These are phyloP conservation scores for Netelia inedita DNA, from an alignment of 2,888 invertebrate genomes.

Conservation along the genomic window DNA sequence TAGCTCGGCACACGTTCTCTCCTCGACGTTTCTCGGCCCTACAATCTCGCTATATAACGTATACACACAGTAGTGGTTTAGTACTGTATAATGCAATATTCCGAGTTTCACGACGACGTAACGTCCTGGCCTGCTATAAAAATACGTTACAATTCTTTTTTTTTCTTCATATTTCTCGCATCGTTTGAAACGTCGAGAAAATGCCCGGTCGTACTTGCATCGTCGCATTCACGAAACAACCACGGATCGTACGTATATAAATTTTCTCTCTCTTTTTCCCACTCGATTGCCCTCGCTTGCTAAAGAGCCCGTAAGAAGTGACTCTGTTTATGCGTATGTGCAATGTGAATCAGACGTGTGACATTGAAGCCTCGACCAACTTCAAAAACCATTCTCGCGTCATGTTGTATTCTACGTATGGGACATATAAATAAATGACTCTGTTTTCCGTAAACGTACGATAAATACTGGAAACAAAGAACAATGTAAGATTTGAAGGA, in stretches of 20 bases:
- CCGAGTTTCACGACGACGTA: conserved; percentile 63
- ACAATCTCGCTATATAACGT: not conserved
- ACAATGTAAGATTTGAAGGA: not conserved
- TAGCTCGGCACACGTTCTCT: conserved; percentile 52
- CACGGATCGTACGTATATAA: not conserved
- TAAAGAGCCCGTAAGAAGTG: conserved; percentile 9
- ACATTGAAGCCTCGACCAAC: conserved; percentile 80
- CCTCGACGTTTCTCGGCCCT: conserved; percentile 49
- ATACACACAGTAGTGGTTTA: conserved; percentile 9
- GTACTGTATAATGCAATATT: conserved; percentile 55
- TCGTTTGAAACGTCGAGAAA: conserved; percentile 36
- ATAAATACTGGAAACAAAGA: not conserved
- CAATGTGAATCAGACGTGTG: conserved; percentile 79
- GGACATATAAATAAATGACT: conserved; percentile 3
- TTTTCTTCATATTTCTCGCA: conserved; percentile 6
- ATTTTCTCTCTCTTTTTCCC: not conserved
- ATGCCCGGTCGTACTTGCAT: conserved; percentile 38
- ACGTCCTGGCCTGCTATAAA: conserved; percentile 52
- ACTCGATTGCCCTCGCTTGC: conserved; percentile 31
- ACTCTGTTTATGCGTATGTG: conserved; percentile 18
- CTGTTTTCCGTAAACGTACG: not conserved
- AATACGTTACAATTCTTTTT: conserved; percentile 39
- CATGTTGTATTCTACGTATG: conserved; percentile 21
- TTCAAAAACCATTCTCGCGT: conserved; percentile 71
- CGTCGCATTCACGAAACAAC: conserved; percentile 44